Base-by-base conservation (phyloP, 1,140 invertebrate species). In the Apis dorsata region DNA sequence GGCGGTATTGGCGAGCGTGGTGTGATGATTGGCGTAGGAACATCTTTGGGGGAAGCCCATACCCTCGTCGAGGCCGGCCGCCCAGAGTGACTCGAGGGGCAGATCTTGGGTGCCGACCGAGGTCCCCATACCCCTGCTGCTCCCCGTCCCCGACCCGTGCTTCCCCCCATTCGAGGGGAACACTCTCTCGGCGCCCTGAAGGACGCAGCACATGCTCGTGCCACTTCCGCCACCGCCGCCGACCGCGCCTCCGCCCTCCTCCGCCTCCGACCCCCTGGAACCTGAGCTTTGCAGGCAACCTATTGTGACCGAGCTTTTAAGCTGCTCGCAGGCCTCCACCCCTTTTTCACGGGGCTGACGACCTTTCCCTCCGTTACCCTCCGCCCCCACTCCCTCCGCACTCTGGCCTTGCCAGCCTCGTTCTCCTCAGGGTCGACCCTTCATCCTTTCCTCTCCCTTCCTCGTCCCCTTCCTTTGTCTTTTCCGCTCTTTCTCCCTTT, bases 241-340 rank as follows among this genome's bases (percentile, higher is more conserved):
- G 81, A 84, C 74, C 72, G 83, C 87, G 79, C 89, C 88, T 44
- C 34, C 34, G 83, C 84, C 87, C 85, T 85, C 86, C 88, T 82
- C 87, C 90, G 84, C 89, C 86, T 86, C 88, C 90, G 86, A 88
- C 90, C 90, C 91, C 90, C 91, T 88, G 84, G 84, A 88, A 89
- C 90, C 91, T 72, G 87, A 89, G 86, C 91, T 92, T 89, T 92
- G 91, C 88, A 92, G 91, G 91, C 91, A 92, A 92, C 91, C 91
- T 92, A 92, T 92, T 88, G 91, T 92, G 91, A 90, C 87, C 81
- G 86, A 83, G 90, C 90, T 91, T 91, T 89, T 85, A 75, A 83
- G 83, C 83, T 85, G 81, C 81, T 78, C 82, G 84, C 88, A 86
- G 89, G 87, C 84, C 86, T 88, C 87, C 78, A 88, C 83, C 85